Base-by-base conservation (phyloP, 2,113 vertebrate genomes). In the Chrysochloris asiatica region DNA sequence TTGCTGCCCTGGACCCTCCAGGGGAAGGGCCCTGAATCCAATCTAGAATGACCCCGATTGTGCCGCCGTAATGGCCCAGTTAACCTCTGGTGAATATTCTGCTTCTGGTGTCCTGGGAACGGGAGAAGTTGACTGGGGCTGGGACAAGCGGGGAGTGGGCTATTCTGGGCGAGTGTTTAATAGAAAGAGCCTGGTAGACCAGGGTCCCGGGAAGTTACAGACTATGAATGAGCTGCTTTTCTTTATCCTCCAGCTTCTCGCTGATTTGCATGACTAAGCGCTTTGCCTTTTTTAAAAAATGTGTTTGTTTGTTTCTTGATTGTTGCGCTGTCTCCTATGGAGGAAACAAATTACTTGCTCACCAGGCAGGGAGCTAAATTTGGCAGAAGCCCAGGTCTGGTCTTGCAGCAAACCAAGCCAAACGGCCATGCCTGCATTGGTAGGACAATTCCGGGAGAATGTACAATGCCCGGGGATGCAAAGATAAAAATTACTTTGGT, bases 71-170 rank as follows among this genome's bases (percentile, higher is more conserved):
- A 96, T 96, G 97, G 98, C 97, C 97, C 96, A 95, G 97, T 97
- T 97, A 97, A 98, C 98, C 98, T 95, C 95, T 88, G 95, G 97
- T 97, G 97, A 95, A 93, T 96, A 97, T 97, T 96, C 95, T 97
- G 96, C 97, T 87, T 94, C 95, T 93, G 33, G 96, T 97, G 97
- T 98, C 98, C 98, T 98, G 98, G 98, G 98, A 98, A 98, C 97
- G 95, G 89, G 89, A 95, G 92, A 92, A 96, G 97, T 98, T 98
- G 97, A 96, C 97, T 97, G 95, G 93, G 21, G 82, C 93, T 85
- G 96, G 97, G 96, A 97, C 97, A 97, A 96, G 96, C 96, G 83
- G 94, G 94, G 95, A 85, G 88, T 93, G 96, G 95, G 97, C 97
- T 95, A 95, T 97, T 94, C 96, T 85, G 86, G 94, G 96, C 94